Conservation (phyloP, 2,888 invertebrate species). For the Cantharis rufa region DNA sequence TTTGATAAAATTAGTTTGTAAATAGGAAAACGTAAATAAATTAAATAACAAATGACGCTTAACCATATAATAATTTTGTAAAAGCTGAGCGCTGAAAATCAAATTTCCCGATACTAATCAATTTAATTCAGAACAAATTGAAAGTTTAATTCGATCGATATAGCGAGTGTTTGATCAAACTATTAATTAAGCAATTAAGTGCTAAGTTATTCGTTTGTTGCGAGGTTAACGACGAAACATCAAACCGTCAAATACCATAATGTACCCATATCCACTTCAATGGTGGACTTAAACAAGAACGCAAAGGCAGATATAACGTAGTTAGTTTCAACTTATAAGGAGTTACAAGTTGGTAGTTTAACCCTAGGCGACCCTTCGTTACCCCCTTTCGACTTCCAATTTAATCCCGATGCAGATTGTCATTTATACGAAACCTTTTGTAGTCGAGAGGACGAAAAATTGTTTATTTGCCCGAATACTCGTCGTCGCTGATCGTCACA, state of each 20-base stretch:
- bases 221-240: conserved; percentile 2
- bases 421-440: conserved; percentile 1
- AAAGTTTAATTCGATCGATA: not conserved
- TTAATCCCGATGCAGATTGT: conserved; percentile 23
- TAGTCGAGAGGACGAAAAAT: not conserved
- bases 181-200: not conserved
- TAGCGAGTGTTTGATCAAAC: not conserved
- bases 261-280: conserved; percentile 5
- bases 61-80: not conserved
- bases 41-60: not conserved
- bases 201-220: not conserved
- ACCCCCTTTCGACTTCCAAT: conserved; percentile 17
- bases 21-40: not conserved
- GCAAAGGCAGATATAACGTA: conserved; percentile 13
- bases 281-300: conserved; percentile 4
- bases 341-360: conserved; percentile 27
- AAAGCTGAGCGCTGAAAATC: not conserved
- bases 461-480: not conserved
- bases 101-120: not conserved
- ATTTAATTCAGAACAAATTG: not conserved
- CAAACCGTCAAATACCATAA: conserved; percentile 18
- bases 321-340: conserved; percentile 27
- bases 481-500: not conserved
- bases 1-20: not conserved
- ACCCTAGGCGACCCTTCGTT: conserved; percentile 25